Evolutionary conservation across 2,888 invertebrate species (phyloP), one percentile per base, ranked within the genome.

Genomic region (Meiosimyza decipiens): DNA sequence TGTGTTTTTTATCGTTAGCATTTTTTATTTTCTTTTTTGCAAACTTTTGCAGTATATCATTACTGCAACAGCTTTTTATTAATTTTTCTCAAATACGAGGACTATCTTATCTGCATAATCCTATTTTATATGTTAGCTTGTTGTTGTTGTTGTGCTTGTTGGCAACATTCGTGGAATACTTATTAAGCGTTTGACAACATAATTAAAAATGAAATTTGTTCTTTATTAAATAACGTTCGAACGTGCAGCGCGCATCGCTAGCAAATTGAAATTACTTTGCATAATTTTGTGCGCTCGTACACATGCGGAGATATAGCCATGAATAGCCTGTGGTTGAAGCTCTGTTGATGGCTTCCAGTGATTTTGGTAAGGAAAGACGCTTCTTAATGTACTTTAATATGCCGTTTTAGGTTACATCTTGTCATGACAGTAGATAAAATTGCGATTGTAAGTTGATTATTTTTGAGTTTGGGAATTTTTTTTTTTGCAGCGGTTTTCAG

Each of bases 181-280:
- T 62, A 62, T 62, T 51, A 60, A 69, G 69, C 60, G 51, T 52
- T 69, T 76, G 78, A 80, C 80, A 85, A 85, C 82, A 83, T 85
- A 84, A 85, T 85, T 84, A 85, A 85, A 83, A 85, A 82, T 81
- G 83, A 83, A 84, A 80, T 85, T 82, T 82, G 81, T 83, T 82
- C 79, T 80, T 82, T 79, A 82, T 81, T 82, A 73, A 74, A 67
- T 71, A 72, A 71, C 69, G 68, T 72, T 62, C 71, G 73, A 60
- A 71, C 62, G 69, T 64, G 72, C 60, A 40, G 22, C 13, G 33
- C 18, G 28, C 28, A 28, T 18, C 49, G 49, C 22, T 57, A 49
- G 68, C 57, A 57, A 59, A 68, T 59, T 59, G 68, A 68, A 68
- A 68, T 68, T 47, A n/a, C 57, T 68, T 59, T 68, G 68, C 68